Base-by-base conservation (phyloP, 2,888 invertebrate species). In the Drosophila hawaiiensis region DNA sequence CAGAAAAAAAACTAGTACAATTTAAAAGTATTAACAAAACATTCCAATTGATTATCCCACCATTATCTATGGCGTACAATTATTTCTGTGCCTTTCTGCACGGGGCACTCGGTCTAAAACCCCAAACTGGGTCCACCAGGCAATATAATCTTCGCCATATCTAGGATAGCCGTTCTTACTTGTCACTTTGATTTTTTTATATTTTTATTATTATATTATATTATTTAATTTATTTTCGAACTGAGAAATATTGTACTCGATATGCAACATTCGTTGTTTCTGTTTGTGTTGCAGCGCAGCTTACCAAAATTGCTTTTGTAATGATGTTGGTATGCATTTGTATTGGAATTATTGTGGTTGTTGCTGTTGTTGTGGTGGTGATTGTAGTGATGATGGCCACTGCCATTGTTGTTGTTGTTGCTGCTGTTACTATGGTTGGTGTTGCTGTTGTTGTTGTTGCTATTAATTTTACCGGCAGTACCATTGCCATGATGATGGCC, bases 291-390 rank as follows among this genome's bases (percentile, higher is more conserved):
- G 37, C 28, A 25, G 25, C 19, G 58, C 58, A 22, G 56, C 93
- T 93, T 93, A 93, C 93, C 93, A 74, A 91, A 93, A 86, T 93
- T 93, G 76, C 90, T 92, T 77, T 92, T 92, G 80, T 92, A 90
- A 82, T 92, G 89, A 70, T 87, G 87, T 75, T 91, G 85, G 77
- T 90, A 84, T 78, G 82, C 70, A 81, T 79, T 83, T 59, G 77
- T 72, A 31, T 78, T 86, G 39, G 69, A 69, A 53, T 76, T 86
- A 60, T 56, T 74, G 63, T 68, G 83, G 60, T 55, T 67, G 52
- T 52, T 68, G 50, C 37, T 60, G 29, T 61, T 60, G 50, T 63
- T 70, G 53, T 55, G 58, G 54, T 73, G 55, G 10, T 76, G 59
- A 35, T 39, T 65, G 37, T 64, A 58, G 41, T 76, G 64, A 50